A percentile compares a stretch with the other conserved stretches of the same genome.
phyloP scores from a whole-genome alignment of 2,888 invertebrate genomes.

The Strigamia transsilvanica region DNA sequence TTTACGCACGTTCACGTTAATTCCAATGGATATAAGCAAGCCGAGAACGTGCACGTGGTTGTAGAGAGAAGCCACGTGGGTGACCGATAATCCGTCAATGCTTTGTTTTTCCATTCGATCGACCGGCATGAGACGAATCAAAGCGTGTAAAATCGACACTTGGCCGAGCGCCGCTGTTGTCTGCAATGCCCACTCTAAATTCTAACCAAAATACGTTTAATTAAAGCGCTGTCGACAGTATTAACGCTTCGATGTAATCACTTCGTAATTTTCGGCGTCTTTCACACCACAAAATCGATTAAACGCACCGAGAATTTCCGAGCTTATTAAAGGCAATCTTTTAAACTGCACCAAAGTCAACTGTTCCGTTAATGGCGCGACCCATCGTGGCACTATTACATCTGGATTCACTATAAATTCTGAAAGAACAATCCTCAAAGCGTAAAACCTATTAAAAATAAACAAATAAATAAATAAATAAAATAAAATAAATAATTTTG shows the following conservation, averaged over 20 bases:
- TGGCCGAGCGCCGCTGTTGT: slow-evolving; percentile 46
- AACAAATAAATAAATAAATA: not conserved
- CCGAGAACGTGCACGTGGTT: slow-evolving; percentile 53
- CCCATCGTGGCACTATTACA: slow-evolving; percentile 37
- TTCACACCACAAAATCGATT: slow-evolving; percentile 37
- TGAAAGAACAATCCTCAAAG: slow-evolving; percentile 32
- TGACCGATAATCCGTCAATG: slow-evolving; percentile 51
- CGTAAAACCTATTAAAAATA: slow-evolving; percentile 50
- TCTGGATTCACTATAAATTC: slow-evolving; percentile 9
- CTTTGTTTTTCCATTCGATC: slow-evolving; percentile 48
- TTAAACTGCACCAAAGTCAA: slow-evolving; percentile 52
- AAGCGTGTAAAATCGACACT: slow-evolving; percentile 51
- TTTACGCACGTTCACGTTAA: slow-evolving; percentile 52
- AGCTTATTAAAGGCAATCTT: slow-evolving; percentile 50
- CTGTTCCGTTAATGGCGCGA: slow-evolving; percentile 13
- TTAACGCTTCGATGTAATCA: not conserved
- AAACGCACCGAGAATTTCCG: slow-evolving; percentile 50
- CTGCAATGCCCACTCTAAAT: slow-evolving; percentile 50
- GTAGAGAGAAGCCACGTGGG: slow-evolving; percentile 51
- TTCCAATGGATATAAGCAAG: slow-evolving; percentile 47
- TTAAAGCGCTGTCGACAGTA: not conserved
- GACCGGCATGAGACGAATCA: slow-evolving; percentile 34
- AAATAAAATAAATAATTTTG: not conserved
- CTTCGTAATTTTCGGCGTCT: slow-evolving; percentile 27
- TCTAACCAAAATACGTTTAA: not conserved